Evolutionary conservation across 2,888 invertebrate genomes (phyloP).

Genomic region (Cremastobaeus sp.): DNA sequence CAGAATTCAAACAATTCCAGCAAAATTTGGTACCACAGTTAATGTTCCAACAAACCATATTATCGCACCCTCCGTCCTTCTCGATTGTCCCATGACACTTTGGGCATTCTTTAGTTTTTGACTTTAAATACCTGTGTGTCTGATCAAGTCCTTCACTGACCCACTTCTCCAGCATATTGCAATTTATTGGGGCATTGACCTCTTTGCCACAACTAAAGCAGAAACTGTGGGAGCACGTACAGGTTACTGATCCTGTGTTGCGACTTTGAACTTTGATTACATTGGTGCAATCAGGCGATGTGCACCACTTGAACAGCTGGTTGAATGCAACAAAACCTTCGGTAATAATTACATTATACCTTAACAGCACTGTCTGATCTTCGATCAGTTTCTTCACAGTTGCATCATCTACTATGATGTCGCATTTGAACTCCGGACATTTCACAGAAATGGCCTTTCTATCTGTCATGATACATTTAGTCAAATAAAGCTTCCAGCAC

Average conservation of each 20-base stretch:
- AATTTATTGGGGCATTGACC: constrained; percentile 99
- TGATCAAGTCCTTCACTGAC: too few species aligned
- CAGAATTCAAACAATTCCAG: constrained; percentile 99
- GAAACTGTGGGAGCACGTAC: constrained; percentile 94
- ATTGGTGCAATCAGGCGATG: constrained; percentile 97
- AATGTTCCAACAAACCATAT: constrained; percentile 99
- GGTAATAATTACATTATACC: constrained; percentile 98
- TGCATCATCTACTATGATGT: constrained; percentile 97
- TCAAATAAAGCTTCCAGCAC: constrained; percentile 98
- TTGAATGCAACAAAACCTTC: constrained; percentile 99
- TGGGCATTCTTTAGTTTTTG: not conserved
- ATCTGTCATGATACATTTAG: constrained; percentile 98
- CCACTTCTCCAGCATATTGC: constrained; percentile 95
- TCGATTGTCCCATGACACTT: not conserved
- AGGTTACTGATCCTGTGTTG: constrained; percentile 93
- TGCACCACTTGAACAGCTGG: constrained; percentile 97
- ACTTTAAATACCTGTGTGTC: too few species aligned
- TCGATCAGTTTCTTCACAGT: constrained; percentile 94
- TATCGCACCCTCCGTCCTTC: constrained; percentile 75
- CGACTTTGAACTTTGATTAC: constrained; percentile 94
- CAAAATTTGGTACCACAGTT: constrained; percentile 99
- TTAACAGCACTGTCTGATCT: constrained; percentile 91
- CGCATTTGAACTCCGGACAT: constrained; percentile 97
- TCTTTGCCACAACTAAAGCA: constrained; percentile 97
- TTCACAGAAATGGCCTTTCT: constrained; percentile 97